These are phyloP conservation scores for Nineta flava DNA, from an alignment of 2,888 invertebrate genomes.

Conservation along the genomic window DNA sequence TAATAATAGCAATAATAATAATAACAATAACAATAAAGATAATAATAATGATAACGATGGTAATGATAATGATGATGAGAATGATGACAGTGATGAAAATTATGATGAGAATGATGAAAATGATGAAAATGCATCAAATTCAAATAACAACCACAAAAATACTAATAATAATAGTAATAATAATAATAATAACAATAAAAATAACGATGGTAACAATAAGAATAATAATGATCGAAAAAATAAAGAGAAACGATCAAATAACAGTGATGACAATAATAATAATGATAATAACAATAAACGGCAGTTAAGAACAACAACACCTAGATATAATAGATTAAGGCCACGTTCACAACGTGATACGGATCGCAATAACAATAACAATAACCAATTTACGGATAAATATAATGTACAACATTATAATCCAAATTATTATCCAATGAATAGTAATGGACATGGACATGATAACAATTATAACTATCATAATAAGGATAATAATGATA, in stretches of 20 bases:
- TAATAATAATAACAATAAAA: background rate
- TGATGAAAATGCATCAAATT: too few relatives aligned
- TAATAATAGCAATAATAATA: background rate
- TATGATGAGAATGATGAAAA: background rate
- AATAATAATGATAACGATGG: background rate
- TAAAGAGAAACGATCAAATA: background rate
- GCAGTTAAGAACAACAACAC: background rate
- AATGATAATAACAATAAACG: background rate
- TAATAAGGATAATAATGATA: too few relatives aligned
- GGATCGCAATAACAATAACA: background rate
- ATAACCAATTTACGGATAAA: background rate
- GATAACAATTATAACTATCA: too few relatives aligned
- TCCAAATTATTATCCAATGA: background rate
- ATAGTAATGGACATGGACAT: background rate
- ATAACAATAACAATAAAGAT: slow-evolving; percentile 16
- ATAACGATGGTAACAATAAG: background rate
- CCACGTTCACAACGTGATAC: background rate
- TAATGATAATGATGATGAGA: background rate
- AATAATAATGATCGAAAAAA: background rate
- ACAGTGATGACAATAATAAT: background rate
- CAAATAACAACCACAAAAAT: background rate
- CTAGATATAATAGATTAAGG: background rate
- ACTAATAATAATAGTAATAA: background rate
- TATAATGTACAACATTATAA: background rate
- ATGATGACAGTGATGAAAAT: background rate